These are phyloP conservation scores for Cyclophora punctaria DNA, from an alignment of 2,888 invertebrate species.

Conservation along the genomic window DNA sequence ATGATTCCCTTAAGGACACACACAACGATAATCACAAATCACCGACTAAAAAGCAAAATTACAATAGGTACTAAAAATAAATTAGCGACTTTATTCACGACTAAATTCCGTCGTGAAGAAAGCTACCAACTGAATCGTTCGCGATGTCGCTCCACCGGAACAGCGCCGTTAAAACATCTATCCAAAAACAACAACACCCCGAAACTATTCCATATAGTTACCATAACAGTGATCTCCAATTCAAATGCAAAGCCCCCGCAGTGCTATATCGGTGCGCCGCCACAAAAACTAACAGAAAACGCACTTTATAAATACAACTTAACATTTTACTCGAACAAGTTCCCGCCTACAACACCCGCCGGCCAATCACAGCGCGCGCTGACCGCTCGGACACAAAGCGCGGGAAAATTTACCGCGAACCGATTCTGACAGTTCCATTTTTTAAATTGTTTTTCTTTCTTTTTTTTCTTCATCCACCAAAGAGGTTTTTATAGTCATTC, in stretches of 20 bases:
- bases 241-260: conserved; percentile 43
- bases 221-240: conserved; percentile 34
- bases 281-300: conserved; percentile 49
- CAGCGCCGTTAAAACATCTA: background rate
- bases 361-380: conserved; percentile 39
- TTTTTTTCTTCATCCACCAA: conserved; percentile 36
- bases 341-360: conserved; percentile 48
- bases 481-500: conserved; percentile 43
- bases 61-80: too few relatives aligned
- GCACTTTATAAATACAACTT: conserved; percentile 64
- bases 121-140: too few relatives aligned
- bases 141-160: background rate
- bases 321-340: conserved; percentile 48
- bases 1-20: too few relatives aligned
- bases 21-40: too few relatives aligned
- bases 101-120: too few relatives aligned
- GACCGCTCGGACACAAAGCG: conserved; percentile 30
- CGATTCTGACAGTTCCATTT: conserved; percentile 66
- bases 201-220: conserved; percentile 21
- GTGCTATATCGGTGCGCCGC: conserved; percentile 31
- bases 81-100: too few relatives aligned
- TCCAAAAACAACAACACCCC: background rate
- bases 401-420: conserved; percentile 64
- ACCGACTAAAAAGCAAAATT: too few relatives aligned
- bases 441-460: conserved; percentile 37